Percentiles rank a stretch among this genome's conserved stretches.
phyloP scores from a whole-genome alignment of 2,888 invertebrate genomes.

The Dasypolia templi region DNA sequence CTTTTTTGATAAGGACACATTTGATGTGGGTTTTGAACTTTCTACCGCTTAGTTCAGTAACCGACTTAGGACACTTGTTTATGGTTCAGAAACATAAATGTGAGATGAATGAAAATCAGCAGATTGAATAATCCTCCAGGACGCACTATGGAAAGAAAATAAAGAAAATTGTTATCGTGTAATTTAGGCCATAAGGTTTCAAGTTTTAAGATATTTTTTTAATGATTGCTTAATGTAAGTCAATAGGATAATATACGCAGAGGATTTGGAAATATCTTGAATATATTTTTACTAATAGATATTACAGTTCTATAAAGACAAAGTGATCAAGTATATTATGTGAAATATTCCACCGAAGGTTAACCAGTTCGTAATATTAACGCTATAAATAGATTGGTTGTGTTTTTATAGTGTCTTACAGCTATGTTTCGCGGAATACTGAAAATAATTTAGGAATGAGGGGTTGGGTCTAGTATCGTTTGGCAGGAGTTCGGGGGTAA shows the following conservation, averaged over 20 bases:
- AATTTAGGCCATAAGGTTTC: background rate
- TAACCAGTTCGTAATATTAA: slow-evolving; percentile 27
- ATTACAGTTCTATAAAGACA: background rate
- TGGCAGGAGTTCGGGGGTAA: too few species aligned
- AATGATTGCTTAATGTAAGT: background rate
- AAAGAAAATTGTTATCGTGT: background rate
- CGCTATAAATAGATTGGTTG: background rate
- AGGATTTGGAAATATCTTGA: too few species aligned
- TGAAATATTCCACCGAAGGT: slow-evolving; percentile 32
- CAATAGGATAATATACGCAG: too few species aligned
- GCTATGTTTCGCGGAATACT: slow-evolving; percentile 16
- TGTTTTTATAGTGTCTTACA: slow-evolving; percentile 8
- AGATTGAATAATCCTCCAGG: background rate
- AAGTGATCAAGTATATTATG: slow-evolving; percentile 10
- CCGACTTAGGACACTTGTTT: too few species aligned
- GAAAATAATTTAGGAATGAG: slow-evolving; percentile 36
- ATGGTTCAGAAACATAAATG: too few species aligned
- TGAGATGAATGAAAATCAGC: background rate
- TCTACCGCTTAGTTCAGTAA: too few species aligned
- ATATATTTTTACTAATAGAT: background rate
- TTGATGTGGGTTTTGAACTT: too few species aligned
- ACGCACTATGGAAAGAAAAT: background rate
- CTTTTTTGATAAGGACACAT: too few species aligned
- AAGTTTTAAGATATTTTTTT: background rate
- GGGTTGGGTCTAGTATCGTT: too few species aligned